Conservation (phyloP, 2,888 invertebrate genomes). For the Amitus sp. region DNA sequence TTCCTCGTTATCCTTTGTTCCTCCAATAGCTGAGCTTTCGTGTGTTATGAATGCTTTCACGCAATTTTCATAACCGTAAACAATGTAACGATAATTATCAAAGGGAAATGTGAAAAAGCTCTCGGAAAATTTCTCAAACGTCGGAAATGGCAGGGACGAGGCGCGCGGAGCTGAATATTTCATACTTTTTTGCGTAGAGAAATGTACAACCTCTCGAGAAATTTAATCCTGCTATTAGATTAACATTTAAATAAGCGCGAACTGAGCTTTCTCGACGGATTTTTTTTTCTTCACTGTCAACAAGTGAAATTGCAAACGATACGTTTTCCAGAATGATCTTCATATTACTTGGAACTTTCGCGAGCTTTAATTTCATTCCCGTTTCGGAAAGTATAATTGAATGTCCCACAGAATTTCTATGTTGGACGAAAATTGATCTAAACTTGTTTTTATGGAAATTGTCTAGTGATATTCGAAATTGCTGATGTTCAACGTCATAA, state of each 20-base stretch:
- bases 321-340: background rate
- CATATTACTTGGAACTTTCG: background rate
- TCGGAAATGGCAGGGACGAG: background rate
- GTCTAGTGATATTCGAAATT: too few species aligned
- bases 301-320: background rate
- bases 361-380: background rate
- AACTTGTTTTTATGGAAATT: too few species aligned
- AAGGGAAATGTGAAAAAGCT: background rate
- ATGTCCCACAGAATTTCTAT: background rate
- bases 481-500: too few species aligned
- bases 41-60: background rate
- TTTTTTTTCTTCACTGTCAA: background rate
- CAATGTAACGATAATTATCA: background rate
- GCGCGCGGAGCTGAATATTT: background rate
- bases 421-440: too few species aligned
- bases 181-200: background rate
- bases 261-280: background rate
- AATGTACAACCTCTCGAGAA: background rate
- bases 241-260: conserved; percentile 4
- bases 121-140: background rate
- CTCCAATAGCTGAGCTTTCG: background rate
- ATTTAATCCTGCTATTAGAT: background rate
- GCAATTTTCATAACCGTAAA: background rate
- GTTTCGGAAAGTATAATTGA: background rate
- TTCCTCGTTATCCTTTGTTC: background rate